Base-by-base conservation (phyloP, 1,140 invertebrate species). In the Drosophila tropicalis region DNA sequence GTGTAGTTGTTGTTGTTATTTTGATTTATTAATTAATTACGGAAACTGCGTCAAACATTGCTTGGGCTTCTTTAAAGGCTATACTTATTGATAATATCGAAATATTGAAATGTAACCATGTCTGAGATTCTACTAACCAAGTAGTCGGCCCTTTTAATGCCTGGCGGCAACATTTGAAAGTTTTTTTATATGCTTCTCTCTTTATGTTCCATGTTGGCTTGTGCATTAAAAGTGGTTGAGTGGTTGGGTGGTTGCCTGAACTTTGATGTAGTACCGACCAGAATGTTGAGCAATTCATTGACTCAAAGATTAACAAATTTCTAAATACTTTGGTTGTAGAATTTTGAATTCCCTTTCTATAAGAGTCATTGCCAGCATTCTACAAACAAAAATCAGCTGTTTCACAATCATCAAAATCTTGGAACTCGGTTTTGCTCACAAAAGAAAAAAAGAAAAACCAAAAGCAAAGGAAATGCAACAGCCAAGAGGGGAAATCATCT, bases 11-110 rank as follows among this genome's bases (percentile, higher is more conserved):
- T 71, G 70, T 44, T 79, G 73, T 39, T 61, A 51, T 60, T 55
- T 62, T 90, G 87, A 90, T 90, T 90, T 90, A 90, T 90, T 87
- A 90, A 90, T 84, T 90, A 90, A 84, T 87, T 90, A 76, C 67
- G 77, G 84, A 87, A 80, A 89, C 80, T 87, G 83, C 84, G 73
- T 78, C 84, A 87, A 71, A 79, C 57, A 79, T 44, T 61, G 36
- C 36, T 47, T 71, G 61, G 61, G 44, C 41, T 25, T 39, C 36
- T 65, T 44, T 39, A 65, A 69, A 70, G 51, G 78, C 54, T 70
- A 85, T 76, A 70, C 5, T 1, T 29, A 70, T 87, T 75, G 81
- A 83, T 83, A 83, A 77, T 64, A 82, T 76, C 71, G 51, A 25
- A 25, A 25, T 25, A 25, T 25, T 25, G 22, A 25, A 25, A 25